A percentile compares a stretch with the other conserved stretches of the same genome.
These are phyloP conservation scores for Phylloscopus trochilus DNA, from an alignment of 2,113 vertebrate genomes.

Conservation along the genomic window DNA sequence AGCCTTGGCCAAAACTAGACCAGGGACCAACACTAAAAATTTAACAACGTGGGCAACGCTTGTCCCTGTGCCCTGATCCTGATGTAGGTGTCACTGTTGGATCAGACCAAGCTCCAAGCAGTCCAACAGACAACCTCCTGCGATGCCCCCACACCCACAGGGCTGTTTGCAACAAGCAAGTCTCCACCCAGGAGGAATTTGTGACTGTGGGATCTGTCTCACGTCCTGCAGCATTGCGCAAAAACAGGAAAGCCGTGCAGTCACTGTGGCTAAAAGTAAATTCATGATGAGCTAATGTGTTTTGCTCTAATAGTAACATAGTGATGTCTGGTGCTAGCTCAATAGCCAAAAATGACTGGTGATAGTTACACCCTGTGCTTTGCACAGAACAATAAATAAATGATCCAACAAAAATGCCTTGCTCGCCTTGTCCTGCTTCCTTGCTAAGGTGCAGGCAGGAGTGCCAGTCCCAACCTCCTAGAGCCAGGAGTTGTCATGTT, in stretches of 20 bases:
- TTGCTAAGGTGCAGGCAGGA: neutral
- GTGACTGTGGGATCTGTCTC: conserved; percentile 46
- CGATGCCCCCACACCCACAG: neutral
- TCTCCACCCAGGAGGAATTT: conserved; percentile 38
- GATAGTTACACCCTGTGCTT: conserved; percentile 64
- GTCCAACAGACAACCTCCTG: neutral
- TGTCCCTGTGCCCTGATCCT: neutral
- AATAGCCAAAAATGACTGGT: conserved; percentile 59
- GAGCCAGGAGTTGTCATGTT: neutral
- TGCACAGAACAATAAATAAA: conserved; percentile 64
- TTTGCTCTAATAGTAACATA: conserved; percentile 50
- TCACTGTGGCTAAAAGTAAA: conserved; percentile 60
- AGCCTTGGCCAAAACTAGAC: neutral
- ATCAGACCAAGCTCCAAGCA: neutral
- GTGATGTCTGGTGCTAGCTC: conserved; percentile 50
- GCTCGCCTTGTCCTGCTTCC: neutral
- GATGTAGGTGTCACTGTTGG: neutral
- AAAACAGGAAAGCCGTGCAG: conserved; percentile 54
- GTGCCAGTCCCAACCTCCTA: neutral
- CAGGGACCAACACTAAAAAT: neutral
- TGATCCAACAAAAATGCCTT: conserved; percentile 49
- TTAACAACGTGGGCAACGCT: fast-evolving
- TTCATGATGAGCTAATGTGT: conserved; percentile 63
- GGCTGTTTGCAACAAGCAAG: neutral
- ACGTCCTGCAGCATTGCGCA: neutral